Evolutionary conservation across 2,113 vertebrate genomes (phyloP), one percentile per base, ranked within the genome.

Genomic region (Vidua macroura): DNA sequence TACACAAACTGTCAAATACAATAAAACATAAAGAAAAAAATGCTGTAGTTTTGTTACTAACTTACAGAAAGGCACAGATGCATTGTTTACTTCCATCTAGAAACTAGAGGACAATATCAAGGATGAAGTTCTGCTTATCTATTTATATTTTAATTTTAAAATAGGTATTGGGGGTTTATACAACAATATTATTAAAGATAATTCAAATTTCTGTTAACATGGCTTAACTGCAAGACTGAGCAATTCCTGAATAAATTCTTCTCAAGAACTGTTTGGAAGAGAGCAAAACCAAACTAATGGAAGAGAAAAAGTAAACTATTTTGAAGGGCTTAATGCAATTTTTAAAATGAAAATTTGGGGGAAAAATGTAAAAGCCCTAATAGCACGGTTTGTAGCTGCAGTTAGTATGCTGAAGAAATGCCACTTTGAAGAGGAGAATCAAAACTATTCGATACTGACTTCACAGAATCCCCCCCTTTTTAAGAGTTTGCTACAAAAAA

Each of bases 401-500:
- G 13, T 27, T 41, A 53, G 62, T 8, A 25, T 30, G 5, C 14
- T 43, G 22, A 68, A 76, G 28, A 82, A 68, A 55, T 30, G 37
- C 28, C 11, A 43, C 14, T 43, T 76, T 13, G 33, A 83, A 80
- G 64, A 15, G 5, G 17, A 25, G 5, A 81, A 13, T 51, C 6
- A 78, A 84, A 67, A 39, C 11, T 70, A 30, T 70, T 84, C 0
- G 1, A 37, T 33, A 55, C 2, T 2, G 6, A 60, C 31, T 53
- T 91, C 10, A 48, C 0, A 3, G 35, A 67, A 55, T 43, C 8
- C 6, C 1, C 10, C 1, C 2, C 1, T 70, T 86, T 73, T 62
- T 33, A 46, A 5, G 6, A 31, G 72, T 67, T 91, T 1, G 0
- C n/a, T 59, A 20, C 1, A 27, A 70, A 70, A 30, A 79, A 12